These are phyloP conservation scores for Spodoptera frugiperda DNA, from an alignment of 1,140 invertebrate species.

Conservation along the genomic window DNA sequence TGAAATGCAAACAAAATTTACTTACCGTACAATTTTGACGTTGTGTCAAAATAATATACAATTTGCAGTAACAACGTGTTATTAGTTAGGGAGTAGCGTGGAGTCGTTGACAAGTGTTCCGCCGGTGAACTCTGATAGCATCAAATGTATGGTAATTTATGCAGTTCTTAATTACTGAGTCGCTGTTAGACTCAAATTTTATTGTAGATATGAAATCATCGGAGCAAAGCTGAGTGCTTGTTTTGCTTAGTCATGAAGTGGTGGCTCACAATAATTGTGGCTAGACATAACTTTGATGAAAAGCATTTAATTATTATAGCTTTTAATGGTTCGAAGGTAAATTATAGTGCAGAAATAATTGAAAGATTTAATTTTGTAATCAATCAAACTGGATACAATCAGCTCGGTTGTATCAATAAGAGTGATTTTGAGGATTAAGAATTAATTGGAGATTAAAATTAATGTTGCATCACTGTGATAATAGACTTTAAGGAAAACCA, in stretches of 20 bases:
- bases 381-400: too few relatives aligned
- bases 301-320: neutral
- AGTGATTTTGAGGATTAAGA: too few relatives aligned
- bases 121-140: conserved; percentile 39
- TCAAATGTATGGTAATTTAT: conserved; percentile 54
- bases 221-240: conserved; percentile 12
- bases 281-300: conserved; percentile 19
- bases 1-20: conserved; percentile 29
- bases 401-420: too few relatives aligned
- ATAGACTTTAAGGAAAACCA: too few relatives aligned
- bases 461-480: too few relatives aligned
- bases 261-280: conserved; percentile 13
- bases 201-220: conserved; percentile 41
- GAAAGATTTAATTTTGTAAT: neutral
- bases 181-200: conserved; percentile 41
- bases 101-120: conserved; percentile 47
- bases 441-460: too few relatives aligned
- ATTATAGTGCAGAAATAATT: neutral
- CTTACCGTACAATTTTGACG: neutral
- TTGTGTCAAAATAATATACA: conserved; percentile 38
- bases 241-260: conserved; percentile 15
- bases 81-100: conserved; percentile 20
- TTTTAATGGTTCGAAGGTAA: neutral
- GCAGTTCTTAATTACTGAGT: conserved; percentile 60
- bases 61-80: conserved; percentile 33